Conservation (phyloP, 2,113 vertebrate genomes). For the Acrocephalus kingi region DNA sequence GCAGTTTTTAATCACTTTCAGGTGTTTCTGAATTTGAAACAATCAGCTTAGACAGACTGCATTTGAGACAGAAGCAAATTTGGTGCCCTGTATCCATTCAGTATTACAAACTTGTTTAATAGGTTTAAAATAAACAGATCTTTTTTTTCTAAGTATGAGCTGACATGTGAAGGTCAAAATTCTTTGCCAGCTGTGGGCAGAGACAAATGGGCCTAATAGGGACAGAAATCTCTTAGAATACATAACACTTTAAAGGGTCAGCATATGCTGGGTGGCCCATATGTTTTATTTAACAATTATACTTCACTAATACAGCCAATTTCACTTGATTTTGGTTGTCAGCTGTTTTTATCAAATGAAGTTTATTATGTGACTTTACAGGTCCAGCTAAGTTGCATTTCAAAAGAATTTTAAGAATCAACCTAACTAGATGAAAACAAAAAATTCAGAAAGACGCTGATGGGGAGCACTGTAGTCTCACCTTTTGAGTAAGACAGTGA, state of each 20-base stretch:
- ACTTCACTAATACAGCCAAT: neutral
- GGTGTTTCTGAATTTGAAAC: neutral
- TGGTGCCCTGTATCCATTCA: neutral
- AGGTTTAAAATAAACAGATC: neutral
- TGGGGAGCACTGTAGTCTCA: neutral
- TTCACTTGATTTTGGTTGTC: neutral
- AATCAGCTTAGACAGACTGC: neutral
- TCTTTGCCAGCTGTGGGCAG: neutral
- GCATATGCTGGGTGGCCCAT: neutral
- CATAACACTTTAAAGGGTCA: accelerated
- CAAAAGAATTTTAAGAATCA: neutral
- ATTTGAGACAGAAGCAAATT: neutral
- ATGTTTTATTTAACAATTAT: neutral
- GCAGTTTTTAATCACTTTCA: neutral
- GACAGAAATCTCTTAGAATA: neutral
- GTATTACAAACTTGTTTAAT: neutral
- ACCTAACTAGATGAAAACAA: neutral
- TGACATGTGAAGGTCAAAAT: neutral
- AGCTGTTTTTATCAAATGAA: neutral
- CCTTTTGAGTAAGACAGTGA: neutral
- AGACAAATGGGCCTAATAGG: neutral
- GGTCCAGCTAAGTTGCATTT: neutral
- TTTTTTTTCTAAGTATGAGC: neutral
- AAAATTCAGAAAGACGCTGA: neutral
- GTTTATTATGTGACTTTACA: neutral